Conservation (phyloP, 2,113 vertebrate genomes). For the Tauraco erythrolophus region DNA sequence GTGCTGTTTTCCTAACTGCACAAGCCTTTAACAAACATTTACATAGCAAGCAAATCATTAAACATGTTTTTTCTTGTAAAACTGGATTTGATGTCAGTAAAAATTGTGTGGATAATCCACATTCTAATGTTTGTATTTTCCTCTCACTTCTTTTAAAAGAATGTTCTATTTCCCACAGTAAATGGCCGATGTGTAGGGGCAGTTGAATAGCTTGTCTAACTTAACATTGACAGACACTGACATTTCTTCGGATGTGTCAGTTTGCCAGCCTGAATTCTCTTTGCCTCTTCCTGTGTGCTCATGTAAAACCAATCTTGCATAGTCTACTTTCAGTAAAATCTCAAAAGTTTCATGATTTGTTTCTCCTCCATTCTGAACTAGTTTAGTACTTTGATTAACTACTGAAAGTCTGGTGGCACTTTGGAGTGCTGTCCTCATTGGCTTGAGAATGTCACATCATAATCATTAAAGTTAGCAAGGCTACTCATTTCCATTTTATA, state of each 20-base stretch:
- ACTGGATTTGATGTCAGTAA: background rate
- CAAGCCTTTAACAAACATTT: background rate
- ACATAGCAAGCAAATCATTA: background rate
- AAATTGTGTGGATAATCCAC: background rate
- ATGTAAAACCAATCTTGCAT: background rate
- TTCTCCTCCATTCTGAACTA: background rate
- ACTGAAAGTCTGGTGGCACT: background rate
- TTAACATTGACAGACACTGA: background rate
- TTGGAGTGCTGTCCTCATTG: background rate
- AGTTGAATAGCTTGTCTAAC: background rate
- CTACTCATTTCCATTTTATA: background rate
- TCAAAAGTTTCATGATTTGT: background rate
- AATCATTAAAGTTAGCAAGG: background rate
- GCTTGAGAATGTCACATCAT: background rate
- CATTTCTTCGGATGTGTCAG: background rate
- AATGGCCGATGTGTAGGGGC: background rate
- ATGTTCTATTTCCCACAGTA: background rate
- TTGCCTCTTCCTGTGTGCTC: background rate
- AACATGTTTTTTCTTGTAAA: background rate
- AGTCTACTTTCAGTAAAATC: background rate
- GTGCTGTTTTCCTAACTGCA: background rate
- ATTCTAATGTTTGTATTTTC: background rate
- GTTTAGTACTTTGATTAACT: background rate
- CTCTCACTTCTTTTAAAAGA: background rate
- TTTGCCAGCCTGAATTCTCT: background rate